phyloP scores from a whole-genome alignment of 2,888 invertebrate genomes.

The Sarcophaga subvicina region DNA sequence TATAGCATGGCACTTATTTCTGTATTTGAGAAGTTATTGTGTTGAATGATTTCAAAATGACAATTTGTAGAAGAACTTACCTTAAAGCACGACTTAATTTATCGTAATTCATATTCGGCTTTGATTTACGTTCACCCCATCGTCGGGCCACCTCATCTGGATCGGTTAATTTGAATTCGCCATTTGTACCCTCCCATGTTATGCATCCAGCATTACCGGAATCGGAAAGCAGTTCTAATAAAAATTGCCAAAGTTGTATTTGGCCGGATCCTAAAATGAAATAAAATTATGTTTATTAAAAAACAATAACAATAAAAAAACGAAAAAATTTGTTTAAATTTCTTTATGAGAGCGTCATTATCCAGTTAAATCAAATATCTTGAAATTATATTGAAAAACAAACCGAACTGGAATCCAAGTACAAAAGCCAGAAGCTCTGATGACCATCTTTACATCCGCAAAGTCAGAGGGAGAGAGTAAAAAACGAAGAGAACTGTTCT shows the following conservation, averaged over 20 bases:
- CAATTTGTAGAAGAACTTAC: constrained; percentile 82
- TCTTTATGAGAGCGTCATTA: too few species aligned
- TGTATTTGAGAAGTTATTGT: neutral
- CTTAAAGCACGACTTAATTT: constrained; percentile 98
- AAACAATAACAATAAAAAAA: constrained; percentile 10
- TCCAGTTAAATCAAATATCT: neutral
- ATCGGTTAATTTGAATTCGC: constrained; percentile 99
- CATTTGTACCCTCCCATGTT: constrained; percentile 99
- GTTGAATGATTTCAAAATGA: neutral
- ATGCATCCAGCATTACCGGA: constrained; percentile 97
- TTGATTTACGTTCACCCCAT: constrained; percentile 99
- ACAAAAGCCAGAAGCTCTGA: too few species aligned
- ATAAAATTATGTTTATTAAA: constrained; percentile 1
- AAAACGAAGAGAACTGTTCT: too few species aligned
- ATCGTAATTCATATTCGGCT: constrained; percentile 99
- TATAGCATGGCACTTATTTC: too few species aligned
- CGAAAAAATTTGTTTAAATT: neutral
- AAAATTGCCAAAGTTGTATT: constrained; percentile 99
- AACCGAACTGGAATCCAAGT: neutral
- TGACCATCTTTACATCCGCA: too few species aligned
- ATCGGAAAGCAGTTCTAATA: constrained; percentile 97
- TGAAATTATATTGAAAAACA: neutral
- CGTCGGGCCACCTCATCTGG: constrained; percentile 98
- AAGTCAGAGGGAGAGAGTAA: too few species aligned
- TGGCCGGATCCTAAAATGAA: constrained; percentile 91